Evolutionary conservation across 1,140 invertebrate genomes (phyloP), one percentile per base, ranked within the genome.

Genomic region (Hormaphis cornu): DNA sequence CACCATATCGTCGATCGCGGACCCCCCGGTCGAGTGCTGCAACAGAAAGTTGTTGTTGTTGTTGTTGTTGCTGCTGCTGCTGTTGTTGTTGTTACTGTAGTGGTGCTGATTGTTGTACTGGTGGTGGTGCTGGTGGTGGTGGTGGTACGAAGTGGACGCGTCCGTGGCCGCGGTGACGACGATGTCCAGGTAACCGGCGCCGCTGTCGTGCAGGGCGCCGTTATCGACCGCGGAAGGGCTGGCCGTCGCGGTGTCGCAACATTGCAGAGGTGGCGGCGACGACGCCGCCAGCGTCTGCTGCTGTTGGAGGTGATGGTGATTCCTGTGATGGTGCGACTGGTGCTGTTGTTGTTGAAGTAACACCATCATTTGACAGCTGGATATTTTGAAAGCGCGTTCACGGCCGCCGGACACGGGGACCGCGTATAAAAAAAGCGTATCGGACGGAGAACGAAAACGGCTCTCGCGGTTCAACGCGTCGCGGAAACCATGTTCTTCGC

Each of bases 341-440:
- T 48, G 61, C 26, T 66, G 61, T 14, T 66, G 61, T 22, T 46
- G 40, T 18, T 66, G 61, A 50, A 66, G 44, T 44, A 66, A 18
- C 44, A 66, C 61, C 61, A 66, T 66, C 61, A 66, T 66, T 66
- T 48, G 54, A 22, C 33, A 30, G 14, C 8, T n/a, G n/a, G n/a
- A n/a, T n/a, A n/a, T n/a, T n/a, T n/a, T 54, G 52, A 35, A 12
- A 0, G 12, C 33, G 33, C 54, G 54, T 33, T 58, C n/a, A n/a
- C 44, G 14, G 9, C 44, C 40, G 44, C 37, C 58, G 24, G 40
- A n/a, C 18, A 30, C 58, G 40, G 40, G 24, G 5, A 46, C 6
- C 12, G 18, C 42, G 18, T 46, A 37, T 37, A 37, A 37, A 37
- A n/a, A n/a, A n/a, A n/a, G n/a, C n/a, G n/a, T n/a, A n/a, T n/a